Percentiles rank a stretch among this genome's conserved stretches.
These are phyloP conservation scores for Ennomos quercinarius DNA, from an alignment of 2,888 invertebrate species.

Conservation along the genomic window DNA sequence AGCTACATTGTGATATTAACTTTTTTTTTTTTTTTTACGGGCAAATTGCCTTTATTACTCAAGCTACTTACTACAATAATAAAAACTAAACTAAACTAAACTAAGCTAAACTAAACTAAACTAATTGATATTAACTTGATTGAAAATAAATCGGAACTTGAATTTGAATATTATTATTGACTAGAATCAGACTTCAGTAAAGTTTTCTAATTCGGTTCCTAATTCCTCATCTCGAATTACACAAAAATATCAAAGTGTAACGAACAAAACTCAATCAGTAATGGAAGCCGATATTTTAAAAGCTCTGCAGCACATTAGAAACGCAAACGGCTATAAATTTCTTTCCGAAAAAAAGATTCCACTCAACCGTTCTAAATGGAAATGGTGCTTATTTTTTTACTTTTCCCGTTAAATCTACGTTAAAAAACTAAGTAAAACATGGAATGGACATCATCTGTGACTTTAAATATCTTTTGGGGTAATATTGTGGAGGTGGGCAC, in stretches of 20 bases:
- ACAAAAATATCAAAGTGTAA: conserved; percentile 30
- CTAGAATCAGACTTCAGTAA: too few relatives aligned
- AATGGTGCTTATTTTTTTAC: conserved; percentile 44
- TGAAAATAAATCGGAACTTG: too few relatives aligned
- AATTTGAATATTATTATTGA: too few relatives aligned
- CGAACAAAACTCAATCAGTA: conserved; percentile 44
- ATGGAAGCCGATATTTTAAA: conserved; percentile 61
- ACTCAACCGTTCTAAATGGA: conserved; percentile 75
- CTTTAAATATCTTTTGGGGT: conserved; percentile 34
- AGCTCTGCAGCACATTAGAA: conserved; percentile 63
- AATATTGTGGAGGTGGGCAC: conserved; percentile 55
- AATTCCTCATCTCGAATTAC: too few relatives aligned
- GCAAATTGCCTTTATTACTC: too few relatives aligned
- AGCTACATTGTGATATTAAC: too few relatives aligned
- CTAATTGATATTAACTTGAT: too few relatives aligned
- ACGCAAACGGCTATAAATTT: conserved; percentile 65
- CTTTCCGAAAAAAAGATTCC: conserved; percentile 58
- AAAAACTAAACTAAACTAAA: too few relatives aligned
- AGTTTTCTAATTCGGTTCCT: too few relatives aligned
- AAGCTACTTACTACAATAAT: too few relatives aligned
- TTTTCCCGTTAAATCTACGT: conserved; percentile 45
- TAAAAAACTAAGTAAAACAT: conserved; percentile 56
- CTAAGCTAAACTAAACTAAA: too few relatives aligned
- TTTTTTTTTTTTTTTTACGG: too few relatives aligned
- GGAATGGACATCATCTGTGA: conserved; percentile 57